A percentile compares a stretch with the other conserved stretches of the same genome.
These are phyloP conservation scores for Scytalopus superciliaris DNA, from an alignment of 2,113 vertebrate genomes.

Conservation along the genomic window DNA sequence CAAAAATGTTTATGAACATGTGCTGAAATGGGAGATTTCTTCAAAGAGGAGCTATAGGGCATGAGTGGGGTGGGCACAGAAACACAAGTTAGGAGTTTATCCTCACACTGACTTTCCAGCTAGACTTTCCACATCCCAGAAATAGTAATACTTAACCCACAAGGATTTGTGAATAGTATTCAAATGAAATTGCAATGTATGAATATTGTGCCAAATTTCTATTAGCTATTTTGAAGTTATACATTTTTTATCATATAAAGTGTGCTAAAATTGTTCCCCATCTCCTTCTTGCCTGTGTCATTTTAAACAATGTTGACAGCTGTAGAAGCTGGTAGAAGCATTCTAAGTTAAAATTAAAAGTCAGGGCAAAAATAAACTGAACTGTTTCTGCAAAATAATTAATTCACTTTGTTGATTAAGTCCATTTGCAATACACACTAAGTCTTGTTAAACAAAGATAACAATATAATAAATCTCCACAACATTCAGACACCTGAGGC, in stretches of 20 bases:
- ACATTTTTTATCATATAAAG: conserved; percentile 1
- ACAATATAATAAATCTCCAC: not conserved
- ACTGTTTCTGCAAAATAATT: not conserved
- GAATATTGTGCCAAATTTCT: not conserved
- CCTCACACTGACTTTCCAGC: not conserved
- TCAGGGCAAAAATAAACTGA: not conserved
- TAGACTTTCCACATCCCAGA: not conserved
- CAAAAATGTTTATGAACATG: not conserved
- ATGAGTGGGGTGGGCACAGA: not conserved
- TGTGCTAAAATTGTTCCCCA: not conserved
- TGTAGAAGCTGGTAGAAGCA: not conserved
- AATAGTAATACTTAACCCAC: not conserved
- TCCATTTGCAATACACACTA: not conserved
- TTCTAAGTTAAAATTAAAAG: not conserved
- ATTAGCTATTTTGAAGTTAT: conserved; percentile 22
- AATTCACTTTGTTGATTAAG: not conserved
- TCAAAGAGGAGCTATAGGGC: not conserved
- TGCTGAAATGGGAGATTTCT: not conserved
- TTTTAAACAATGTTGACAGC: conserved; percentile 8
- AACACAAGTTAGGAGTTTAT: not conserved
- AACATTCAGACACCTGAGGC: not conserved
- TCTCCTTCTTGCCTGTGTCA: not conserved
- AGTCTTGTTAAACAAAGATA: not conserved
- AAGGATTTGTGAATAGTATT: not conserved
- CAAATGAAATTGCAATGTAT: not conserved